Evolutionary conservation across 2,113 vertebrate species (phyloP), one percentile per base, ranked within the genome.

Genomic region (Myiagra hebetior): DNA sequence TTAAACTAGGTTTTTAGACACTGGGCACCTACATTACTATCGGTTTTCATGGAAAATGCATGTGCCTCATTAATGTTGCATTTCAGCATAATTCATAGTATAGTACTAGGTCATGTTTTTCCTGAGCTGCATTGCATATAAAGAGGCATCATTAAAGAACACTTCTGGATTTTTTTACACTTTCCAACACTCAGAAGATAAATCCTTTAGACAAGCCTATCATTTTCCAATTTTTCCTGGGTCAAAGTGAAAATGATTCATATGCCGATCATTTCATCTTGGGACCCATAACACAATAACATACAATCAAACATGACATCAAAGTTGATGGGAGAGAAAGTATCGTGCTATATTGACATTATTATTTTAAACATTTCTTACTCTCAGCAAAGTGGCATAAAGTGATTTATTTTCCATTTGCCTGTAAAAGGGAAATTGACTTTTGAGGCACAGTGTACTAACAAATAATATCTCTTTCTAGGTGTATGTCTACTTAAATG

Each of bases 401-500:
- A 87, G 7, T 78, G 33, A 97, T 94, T 96, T 95, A 87, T 27
- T 91, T 97, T 77, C 79, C 56, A 89, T 95, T 95, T 96, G 46
- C 26, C 30, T 64, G 26, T 33, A 89, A 97, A 97, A 91, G 30
- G 55, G 74, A 97, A 95, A 95, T 42, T 83, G 70, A 85, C 82
- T 96, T 96, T 72, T 76, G 59, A 91, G 35, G 15, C 11, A 69
- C 11, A 44, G 37, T 46, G 5, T 64, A 77, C 59, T 87, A 89
- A 87, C 30, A 94, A 95, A n/a, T 35, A 94, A 76, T 92, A 78
- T 89, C 13, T 95, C 81, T 91, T 57, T 53, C 24, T 35, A 69
- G 39, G 22, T 83, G 18, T 19, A 42, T 67, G 42, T 79, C 63
- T 93, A 42, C 11, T 59, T 50, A 87, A 94, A 89, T 39, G 15